A percentile compares a stretch with the other conserved stretches of the same genome.
phyloP scores from a whole-genome alignment of 2,113 vertebrate genomes.

The Caretta caretta region DNA sequence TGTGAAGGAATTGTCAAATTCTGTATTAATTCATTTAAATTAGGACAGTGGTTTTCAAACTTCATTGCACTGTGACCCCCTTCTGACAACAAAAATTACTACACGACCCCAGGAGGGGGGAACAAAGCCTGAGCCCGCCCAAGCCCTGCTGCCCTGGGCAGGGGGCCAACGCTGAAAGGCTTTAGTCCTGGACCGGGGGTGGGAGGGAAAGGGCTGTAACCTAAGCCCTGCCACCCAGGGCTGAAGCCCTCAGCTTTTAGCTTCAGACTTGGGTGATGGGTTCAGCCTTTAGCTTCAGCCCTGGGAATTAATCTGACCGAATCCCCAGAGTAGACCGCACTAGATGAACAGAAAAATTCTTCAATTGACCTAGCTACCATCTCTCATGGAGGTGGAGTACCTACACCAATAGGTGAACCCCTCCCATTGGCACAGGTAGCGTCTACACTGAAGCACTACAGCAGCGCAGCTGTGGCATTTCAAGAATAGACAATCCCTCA shows the following conservation, averaged over 20 bases:
- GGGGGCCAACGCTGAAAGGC: too few relatives aligned
- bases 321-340: neutral
- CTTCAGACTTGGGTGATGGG: too few relatives aligned
- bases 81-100: too few relatives aligned
- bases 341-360: neutral
- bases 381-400: neutral
- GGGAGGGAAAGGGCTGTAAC: too few relatives aligned
- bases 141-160: too few relatives aligned
- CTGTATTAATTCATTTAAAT: neutral
- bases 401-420: neutral
- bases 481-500: neutral
- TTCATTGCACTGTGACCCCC: too few relatives aligned
- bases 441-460: neutral
- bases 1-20: neutral
- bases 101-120: too few relatives aligned
- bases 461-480: neutral
- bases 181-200: too few relatives aligned
- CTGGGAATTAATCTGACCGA: neutral
- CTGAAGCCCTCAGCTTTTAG: too few relatives aligned
- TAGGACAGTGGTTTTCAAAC: neutral
- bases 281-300: too few relatives aligned
- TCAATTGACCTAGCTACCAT: neutral
- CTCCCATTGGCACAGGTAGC: neutral
- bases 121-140: too few relatives aligned
- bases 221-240: too few relatives aligned